Evolutionary conservation across 2,113 vertebrate species (phyloP).

Genomic region (Nansenia antarctica): DNA sequence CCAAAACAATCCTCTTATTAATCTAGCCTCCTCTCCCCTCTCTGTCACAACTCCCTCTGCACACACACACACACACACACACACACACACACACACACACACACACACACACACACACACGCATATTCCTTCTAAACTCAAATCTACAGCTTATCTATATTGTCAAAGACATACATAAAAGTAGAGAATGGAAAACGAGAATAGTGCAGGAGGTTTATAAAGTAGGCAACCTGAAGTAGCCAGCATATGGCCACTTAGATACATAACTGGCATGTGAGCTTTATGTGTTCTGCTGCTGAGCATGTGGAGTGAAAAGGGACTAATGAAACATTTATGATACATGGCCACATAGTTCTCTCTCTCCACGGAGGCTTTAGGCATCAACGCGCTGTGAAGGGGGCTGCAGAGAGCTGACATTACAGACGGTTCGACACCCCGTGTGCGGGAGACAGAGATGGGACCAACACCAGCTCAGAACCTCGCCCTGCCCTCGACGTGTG

Average conservation of each 20-base stretch:
- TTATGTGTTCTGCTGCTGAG: not conserved
- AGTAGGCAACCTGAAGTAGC: no score
- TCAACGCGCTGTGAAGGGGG: not conserved
- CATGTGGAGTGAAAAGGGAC: not conserved
- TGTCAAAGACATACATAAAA: no score
- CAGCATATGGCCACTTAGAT: no score
- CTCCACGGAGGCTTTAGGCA: not conserved
- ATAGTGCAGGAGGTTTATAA: no score
- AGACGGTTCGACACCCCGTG: not conserved
- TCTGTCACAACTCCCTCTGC: conserved; percentile 15
- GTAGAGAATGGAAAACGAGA: no score
- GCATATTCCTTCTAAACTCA: no score
- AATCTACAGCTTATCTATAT: no score
- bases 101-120: not conserved
- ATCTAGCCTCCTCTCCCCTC: conserved; percentile 42
- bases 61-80: not conserved
- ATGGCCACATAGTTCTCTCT: not conserved
- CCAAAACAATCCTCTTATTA: conserved; percentile 56
- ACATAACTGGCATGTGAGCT: not conserved
- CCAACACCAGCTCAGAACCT: not conserved
- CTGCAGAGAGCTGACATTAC: not conserved
- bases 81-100: not conserved
- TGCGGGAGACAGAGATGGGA: not conserved
- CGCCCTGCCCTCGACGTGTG: not conserved
- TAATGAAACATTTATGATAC: conserved; percentile 12